These are phyloP conservation scores for Crotalus adamanteus DNA, from an alignment of 2,797 vertebrate genomes.

Conservation along the genomic window DNA sequence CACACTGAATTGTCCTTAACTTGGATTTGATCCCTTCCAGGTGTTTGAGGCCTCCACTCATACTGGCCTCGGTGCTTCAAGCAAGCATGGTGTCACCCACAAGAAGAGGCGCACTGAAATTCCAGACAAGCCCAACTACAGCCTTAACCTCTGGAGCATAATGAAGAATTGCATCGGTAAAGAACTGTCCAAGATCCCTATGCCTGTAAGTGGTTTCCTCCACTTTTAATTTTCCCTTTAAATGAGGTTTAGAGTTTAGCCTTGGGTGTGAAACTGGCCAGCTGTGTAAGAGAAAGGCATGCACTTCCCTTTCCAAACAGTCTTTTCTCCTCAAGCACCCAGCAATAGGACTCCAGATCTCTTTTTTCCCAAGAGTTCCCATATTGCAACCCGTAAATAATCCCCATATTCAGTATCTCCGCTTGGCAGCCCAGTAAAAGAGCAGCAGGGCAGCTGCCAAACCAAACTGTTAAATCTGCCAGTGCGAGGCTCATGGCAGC, in stretches of 20 bases:
- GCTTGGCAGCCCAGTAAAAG: background rate
- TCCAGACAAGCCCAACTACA: slow-evolving; percentile 81
- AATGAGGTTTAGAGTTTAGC: background rate
- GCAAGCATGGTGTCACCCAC: slow-evolving; percentile 59
- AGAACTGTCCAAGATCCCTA: slow-evolving; percentile 81
- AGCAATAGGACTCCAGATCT: background rate
- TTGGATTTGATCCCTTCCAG: slow-evolving; percentile 42
- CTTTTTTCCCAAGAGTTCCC: background rate
- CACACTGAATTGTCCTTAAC: background rate
- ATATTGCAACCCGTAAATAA: background rate
- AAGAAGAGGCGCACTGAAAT: slow-evolving; percentile 72
- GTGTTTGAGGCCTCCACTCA: slow-evolving; percentile 69
- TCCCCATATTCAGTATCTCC: accelerated
- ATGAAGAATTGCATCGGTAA: slow-evolving; percentile 83
- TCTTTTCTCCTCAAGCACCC: background rate
- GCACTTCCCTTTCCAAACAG: background rate
- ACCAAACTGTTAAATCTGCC: background rate
- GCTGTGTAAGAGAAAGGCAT: background rate
- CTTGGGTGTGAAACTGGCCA: background rate
- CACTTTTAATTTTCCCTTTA: background rate
- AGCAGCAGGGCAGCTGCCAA: background rate
- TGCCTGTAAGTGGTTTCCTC: slow-evolving; percentile 69
- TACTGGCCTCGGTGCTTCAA: slow-evolving; percentile 50
- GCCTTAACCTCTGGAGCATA: slow-evolving; percentile 84
- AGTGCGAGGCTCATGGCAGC: accelerated